Evolutionary conservation across 2,888 invertebrate species (phyloP).

Genomic region (Trissoscelio sp.): DNA sequence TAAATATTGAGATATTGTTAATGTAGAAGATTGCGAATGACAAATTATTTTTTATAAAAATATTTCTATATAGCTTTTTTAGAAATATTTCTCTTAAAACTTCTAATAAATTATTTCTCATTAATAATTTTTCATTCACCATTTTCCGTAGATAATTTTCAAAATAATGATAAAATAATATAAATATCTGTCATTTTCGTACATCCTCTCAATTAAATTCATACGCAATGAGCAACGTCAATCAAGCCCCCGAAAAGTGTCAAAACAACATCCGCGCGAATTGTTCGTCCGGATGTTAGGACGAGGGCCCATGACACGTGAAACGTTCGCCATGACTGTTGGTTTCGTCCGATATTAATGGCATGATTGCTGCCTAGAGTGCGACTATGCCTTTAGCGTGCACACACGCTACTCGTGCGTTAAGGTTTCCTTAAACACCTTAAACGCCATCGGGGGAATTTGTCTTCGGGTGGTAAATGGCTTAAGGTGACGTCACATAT

Average conservation of each 20-base stretch:
- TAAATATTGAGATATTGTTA: too few species aligned
- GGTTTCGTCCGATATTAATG: slow-evolving; percentile 37
- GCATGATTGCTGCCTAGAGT: slow-evolving; percentile 18
- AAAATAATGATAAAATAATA: too few species aligned
- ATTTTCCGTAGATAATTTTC: too few species aligned
- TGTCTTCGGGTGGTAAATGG: slow-evolving; percentile 58
- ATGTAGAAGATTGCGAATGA: too few species aligned
- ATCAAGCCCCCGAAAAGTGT: slow-evolving; percentile 35
- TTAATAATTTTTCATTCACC: too few species aligned
- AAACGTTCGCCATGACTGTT: slow-evolving; percentile 14
- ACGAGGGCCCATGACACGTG: slow-evolving; percentile 21
- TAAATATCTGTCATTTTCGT: neutral
- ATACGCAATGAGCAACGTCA: slow-evolving; percentile 15
- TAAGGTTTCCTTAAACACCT: slow-evolving; percentile 54
- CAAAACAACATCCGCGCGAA: slow-evolving; percentile 41
- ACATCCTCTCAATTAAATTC: slow-evolving; percentile 25
- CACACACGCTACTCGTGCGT: slow-evolving; percentile 13
- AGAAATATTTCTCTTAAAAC: too few species aligned
- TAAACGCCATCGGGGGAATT: slow-evolving; percentile 53
- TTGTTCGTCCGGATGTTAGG: slow-evolving; percentile 27
- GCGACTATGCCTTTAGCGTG: slow-evolving; percentile 22
- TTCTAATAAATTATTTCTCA: too few species aligned
- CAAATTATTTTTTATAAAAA: too few species aligned
- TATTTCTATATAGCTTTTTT: too few species aligned
- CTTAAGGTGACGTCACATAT: slow-evolving; percentile 58